Evolutionary conservation across 2,113 vertebrate genomes (phyloP).

Genomic region (Plestiodon gilberti): DNA sequence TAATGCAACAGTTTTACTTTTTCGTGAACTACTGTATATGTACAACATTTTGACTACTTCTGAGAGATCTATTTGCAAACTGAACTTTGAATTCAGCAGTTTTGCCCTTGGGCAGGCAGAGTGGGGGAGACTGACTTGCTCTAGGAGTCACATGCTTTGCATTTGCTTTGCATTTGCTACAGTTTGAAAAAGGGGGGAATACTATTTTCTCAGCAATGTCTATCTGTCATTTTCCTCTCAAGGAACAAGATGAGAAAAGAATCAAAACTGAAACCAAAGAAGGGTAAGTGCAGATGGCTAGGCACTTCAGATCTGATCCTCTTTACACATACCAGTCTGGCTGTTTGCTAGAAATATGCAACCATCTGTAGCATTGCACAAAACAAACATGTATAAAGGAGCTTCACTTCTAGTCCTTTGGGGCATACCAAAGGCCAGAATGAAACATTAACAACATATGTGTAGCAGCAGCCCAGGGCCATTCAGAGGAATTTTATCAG

Average conservation of each 20-base stretch:
- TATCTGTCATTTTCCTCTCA: not conserved
- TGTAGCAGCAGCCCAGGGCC: no score
- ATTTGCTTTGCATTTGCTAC: not conserved
- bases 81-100: not conserved
- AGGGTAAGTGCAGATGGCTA: conserved; percentile 71
- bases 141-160: not conserved
- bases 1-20: not conserved
- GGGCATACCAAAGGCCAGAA: not conserved
- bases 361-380: not conserved
- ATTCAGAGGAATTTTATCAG: no score
- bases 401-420: not conserved
- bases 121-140: not conserved
- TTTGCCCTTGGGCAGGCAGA: not conserved
- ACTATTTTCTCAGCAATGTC: rapidly evolving
- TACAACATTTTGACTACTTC: not conserved
- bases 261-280: conserved; percentile 83
- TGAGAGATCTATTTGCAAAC: not conserved
- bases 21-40: not conserved
- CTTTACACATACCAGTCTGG: not conserved
- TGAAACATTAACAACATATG: not conserved
- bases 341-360: not conserved
- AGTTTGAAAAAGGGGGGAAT: not conserved
- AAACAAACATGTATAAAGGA: not conserved
- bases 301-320: not conserved
- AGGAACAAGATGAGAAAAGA: conserved; percentile 88